Evolutionary conservation across 2,797 vertebrate genomes (phyloP), one percentile per base, ranked within the genome.

Genomic region (Scleropages formosus): DNA sequence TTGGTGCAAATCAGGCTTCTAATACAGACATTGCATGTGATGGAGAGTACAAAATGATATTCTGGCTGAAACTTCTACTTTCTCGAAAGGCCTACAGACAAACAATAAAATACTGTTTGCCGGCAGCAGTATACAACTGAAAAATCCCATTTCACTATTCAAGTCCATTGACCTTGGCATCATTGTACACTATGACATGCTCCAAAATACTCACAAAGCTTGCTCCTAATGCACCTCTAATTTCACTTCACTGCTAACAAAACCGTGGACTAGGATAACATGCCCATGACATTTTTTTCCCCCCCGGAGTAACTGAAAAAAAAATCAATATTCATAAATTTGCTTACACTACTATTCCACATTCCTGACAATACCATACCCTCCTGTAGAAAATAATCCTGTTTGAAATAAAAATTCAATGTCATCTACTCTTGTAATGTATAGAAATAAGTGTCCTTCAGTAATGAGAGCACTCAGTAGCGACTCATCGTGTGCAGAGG

Each of bases 161-260:
- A 69, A 46, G 31, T 31, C 58, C 56, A 61, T 26, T 70, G 65
- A 70, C 74, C 74, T 75, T 75, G 65, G 66, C 56, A 69, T 26
- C 58, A 18, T 26, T 31, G 24, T n/a, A 10, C 27, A 16, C 13
- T 24, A 61, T 49, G 71, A 15, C 39, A 51, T n/a, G 15, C 49
- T 27, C 9, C 53, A 71, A 58, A 49, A 51, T 24, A 71, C 58
- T 56, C 51, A 49, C 13, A 15, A n/a, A 56, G 51, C 64, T 46
- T 68, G 13, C 27, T 65, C 64, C 53, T 12, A 75, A 68, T 20
- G 4, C 44, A 75, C 44, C 18, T 65, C 67, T 8, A 6, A 24
- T 39, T 39, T 39, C 2, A 31, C 39, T 39, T 39, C 31, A 39
- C 6, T 39, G 31, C 2, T 31, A 39, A 39, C 31, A 6, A 39